Base-by-base conservation (phyloP, 2,113 vertebrate genomes). In the Nerophis lumbriciformis region DNA sequence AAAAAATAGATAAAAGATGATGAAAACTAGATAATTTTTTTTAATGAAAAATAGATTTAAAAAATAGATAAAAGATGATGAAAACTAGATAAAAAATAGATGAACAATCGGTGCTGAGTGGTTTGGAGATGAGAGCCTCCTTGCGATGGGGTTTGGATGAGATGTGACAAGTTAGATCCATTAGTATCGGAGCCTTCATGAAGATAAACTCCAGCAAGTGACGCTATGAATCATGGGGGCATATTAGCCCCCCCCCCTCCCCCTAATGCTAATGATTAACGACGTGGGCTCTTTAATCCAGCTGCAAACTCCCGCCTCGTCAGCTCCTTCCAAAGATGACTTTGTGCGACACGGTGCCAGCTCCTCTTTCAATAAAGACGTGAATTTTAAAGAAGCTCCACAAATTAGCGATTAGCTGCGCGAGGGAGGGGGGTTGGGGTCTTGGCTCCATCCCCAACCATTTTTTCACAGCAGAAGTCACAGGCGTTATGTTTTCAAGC, bases 401-500 rank as follows among this genome's bases (percentile, higher is more conserved):
- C 21, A 36, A 35, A 60, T 16, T 39, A 16, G 38, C 8, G 42
- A 45, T 45, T 45, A 45, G n/a, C 39, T 45, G 55, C 44, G 55
- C 11, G 19, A 57, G 42, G 42, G 42, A 12, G 10, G 39, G 39
- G 7, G 6, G n/a, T 39, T n/a, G 37, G 11, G 63, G 39, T 69
- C 28, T 69, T 81, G 81, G 76, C 80, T 28, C 14, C n/a, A 19
- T 71, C 68, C 66, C 68, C 78, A 65, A 52, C 57, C 61, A 71
- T 49, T 19, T 57, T 69, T 76, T 69, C 15, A 38, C 66, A 61
- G 73, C 77, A 78, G 6, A 71, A 76, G 19, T 84, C 83, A 66
- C 79, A 85, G 82, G 56, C 75, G 72, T 69, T 69, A 49, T 85
- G 83, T 83, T 81, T 80, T 77, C 84, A 74, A 81, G 83, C 81